A percentile compares a stretch with the other conserved stretches of the same genome.
phyloP scores from a whole-genome alignment of 2,113 vertebrate species.

The Accipiter cooperii region DNA sequence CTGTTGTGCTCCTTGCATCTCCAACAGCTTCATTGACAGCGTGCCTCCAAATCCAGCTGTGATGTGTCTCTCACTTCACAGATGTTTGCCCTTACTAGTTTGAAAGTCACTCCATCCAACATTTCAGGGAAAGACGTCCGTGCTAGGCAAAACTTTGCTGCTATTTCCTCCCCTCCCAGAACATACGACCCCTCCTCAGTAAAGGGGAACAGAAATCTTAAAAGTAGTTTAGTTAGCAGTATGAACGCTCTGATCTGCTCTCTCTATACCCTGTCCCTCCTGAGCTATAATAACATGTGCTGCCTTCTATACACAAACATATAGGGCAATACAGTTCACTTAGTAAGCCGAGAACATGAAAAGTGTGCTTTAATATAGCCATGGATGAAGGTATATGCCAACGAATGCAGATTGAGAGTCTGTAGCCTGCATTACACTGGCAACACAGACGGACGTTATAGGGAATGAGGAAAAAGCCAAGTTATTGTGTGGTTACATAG shows the following conservation, averaged over 20 bases:
- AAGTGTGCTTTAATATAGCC: neutral
- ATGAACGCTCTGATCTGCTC: neutral
- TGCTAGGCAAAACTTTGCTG: neutral
- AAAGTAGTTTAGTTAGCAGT: neutral
- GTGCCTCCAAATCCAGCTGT: neutral
- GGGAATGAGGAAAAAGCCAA: neutral
- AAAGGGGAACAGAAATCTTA: neutral
- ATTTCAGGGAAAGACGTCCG: neutral
- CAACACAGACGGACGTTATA: neutral
- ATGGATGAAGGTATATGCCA: neutral
- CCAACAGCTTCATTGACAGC: neutral
- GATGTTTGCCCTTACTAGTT: neutral
- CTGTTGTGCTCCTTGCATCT: neutral
- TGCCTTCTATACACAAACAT: neutral
- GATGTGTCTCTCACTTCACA: neutral
- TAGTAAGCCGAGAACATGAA: neutral
- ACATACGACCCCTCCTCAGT: neutral
- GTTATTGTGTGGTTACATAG: neutral
- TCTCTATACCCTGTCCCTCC: neutral
- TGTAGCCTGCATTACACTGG: neutral
- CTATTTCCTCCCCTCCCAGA: neutral
- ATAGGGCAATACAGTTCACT: neutral
- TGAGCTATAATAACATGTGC: neutral
- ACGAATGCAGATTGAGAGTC: neutral
- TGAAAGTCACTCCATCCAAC: neutral